phyloP scores from a whole-genome alignment of 2,797 vertebrate genomes.

The Australoheros facetus region DNA sequence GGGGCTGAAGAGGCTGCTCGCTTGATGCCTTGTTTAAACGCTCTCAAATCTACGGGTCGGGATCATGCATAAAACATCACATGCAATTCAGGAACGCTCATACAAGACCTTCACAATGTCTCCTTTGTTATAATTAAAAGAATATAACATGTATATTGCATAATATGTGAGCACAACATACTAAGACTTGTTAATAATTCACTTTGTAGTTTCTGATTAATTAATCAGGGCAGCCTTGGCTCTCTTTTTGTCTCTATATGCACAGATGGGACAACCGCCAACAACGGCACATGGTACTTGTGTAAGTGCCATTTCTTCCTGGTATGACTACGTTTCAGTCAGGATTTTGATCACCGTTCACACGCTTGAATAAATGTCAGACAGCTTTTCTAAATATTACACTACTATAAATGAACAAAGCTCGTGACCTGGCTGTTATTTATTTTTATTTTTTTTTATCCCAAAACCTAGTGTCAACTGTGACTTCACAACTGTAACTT shows the following conservation, averaged over 20 bases:
- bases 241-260: background rate
- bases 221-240: slow-evolving; percentile 56
- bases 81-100: slow-evolving; percentile 48
- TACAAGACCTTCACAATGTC: slow-evolving; percentile 45
- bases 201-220: slow-evolving; percentile 71
- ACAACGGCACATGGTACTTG: slow-evolving; percentile 8
- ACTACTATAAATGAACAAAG: background rate
- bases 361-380: background rate
- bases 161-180: slow-evolving; percentile 73
- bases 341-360: background rate
- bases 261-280: slow-evolving; percentile 7
- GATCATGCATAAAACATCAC: slow-evolving; percentile 71
- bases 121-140: slow-evolving; percentile 65
- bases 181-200: slow-evolving; percentile 75
- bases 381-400: background rate
- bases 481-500: too few species aligned
- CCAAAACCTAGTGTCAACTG: fast-evolving
- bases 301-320: slow-evolving; percentile 8
- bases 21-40: slow-evolving; percentile 16
- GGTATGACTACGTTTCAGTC: slow-evolving; percentile 9
- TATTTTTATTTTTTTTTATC: background rate
- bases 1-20: slow-evolving; percentile 43
- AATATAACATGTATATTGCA: slow-evolving; percentile 67
- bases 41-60: slow-evolving; percentile 12
- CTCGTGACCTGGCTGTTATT: background rate